Conservation (phyloP, 1,140 invertebrate genomes). For the Arctopsyche grandis region DNA sequence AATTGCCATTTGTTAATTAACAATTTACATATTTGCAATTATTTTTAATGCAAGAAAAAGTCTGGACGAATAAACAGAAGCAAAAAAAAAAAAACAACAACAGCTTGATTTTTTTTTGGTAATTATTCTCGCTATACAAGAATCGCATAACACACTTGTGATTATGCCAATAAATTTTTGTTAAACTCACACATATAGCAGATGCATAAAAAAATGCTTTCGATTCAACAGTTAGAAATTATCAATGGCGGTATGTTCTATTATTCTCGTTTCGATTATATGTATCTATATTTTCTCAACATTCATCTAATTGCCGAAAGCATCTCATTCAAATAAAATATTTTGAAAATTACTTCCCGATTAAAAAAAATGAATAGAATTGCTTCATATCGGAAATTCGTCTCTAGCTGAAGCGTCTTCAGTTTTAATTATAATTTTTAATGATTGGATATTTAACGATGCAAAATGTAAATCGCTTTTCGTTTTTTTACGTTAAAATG, state of each 20-base stretch:
- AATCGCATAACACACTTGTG: background rate
- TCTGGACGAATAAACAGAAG: background rate
- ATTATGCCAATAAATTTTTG: background rate
- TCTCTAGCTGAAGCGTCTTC: no score
- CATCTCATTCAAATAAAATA: background rate
- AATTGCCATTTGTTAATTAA: constrained; percentile 16
- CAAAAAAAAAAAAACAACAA: no score
- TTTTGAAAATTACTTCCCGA: no score
- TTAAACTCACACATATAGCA: background rate
- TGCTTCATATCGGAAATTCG: no score
- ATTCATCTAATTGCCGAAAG: constrained; percentile 6
- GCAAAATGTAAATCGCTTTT: no score
- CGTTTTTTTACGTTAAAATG: no score
- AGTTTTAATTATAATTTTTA: no score
- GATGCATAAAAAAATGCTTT: no score
- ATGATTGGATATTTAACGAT: no score
- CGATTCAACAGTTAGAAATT: no score
- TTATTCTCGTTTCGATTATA: constrained; percentile 3
- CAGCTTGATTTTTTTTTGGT: background rate
- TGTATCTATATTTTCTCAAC: background rate
- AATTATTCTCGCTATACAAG: background rate
- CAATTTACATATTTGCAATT: constrained; percentile 33
- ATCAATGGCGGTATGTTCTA: background rate
- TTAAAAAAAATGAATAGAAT: no score
- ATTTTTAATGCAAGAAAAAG: background rate